Evolutionary conservation across 2,888 invertebrate species (phyloP).

Genomic region (Heliconius aoede): DNA sequence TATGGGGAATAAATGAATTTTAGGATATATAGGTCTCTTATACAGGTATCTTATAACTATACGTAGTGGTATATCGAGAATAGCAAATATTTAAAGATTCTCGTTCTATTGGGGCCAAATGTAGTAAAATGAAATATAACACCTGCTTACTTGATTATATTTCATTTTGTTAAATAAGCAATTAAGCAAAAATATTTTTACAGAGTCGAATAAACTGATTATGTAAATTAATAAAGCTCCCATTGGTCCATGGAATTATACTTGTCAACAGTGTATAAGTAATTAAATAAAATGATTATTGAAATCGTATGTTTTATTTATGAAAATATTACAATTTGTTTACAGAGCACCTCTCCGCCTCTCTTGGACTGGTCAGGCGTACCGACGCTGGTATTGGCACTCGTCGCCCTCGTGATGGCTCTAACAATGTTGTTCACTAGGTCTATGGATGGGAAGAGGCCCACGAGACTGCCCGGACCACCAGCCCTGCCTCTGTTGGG

Average conservation of each 20-base stretch:
- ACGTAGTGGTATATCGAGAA: too few relatives aligned
- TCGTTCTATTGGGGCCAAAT: too few relatives aligned
- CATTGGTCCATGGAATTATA: not conserved
- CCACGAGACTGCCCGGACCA: slow-evolving; percentile 88
- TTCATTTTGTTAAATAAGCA: too few relatives aligned
- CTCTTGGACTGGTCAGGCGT: slow-evolving; percentile 75
- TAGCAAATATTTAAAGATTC: too few relatives aligned
- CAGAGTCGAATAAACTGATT: too few relatives aligned
- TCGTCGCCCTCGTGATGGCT: slow-evolving; percentile 63
- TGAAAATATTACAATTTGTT: not conserved
- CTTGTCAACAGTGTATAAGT: not conserved
- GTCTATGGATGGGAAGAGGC: slow-evolving; percentile 57
- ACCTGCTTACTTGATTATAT: too few relatives aligned
- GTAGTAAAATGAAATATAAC: too few relatives aligned
- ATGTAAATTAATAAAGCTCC: too few relatives aligned
- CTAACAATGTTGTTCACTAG: slow-evolving; percentile 64
- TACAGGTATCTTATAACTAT: too few relatives aligned
- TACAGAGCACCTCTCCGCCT: slow-evolving; percentile 68
- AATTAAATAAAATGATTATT: not conserved
- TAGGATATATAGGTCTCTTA: too few relatives aligned
- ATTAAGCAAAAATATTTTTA: too few relatives aligned
- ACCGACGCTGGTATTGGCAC: slow-evolving; percentile 69
- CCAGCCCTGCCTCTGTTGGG: slow-evolving; percentile 88
- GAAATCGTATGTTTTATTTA: not conserved
- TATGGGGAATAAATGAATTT: too few relatives aligned